Conservation (phyloP, 2,113 vertebrate species). For the Rana temporaria region DNA sequence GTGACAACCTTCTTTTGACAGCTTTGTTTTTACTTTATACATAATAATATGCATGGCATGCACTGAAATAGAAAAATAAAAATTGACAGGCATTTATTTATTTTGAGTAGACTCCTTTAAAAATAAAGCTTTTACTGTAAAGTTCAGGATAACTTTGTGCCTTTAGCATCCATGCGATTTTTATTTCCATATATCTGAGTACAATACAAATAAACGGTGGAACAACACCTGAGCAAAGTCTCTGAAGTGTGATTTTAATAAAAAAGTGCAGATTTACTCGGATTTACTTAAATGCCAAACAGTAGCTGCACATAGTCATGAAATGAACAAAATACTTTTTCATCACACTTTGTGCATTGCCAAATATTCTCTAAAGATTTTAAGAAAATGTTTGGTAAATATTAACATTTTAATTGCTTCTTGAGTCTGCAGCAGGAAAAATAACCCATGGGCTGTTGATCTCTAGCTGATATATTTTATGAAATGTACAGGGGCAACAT, state of each 20-base stretch:
- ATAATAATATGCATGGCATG: too few relatives aligned
- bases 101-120: neutral
- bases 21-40: too few relatives aligned
- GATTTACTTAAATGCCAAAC: conserved; percentile 44
- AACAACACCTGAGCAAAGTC: conserved; percentile 31
- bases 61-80: too few relatives aligned
- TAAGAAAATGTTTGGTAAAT: conserved; percentile 5
- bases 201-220: conserved; percentile 12
- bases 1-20: too few relatives aligned
- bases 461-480: neutral
- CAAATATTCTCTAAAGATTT: conserved; percentile 11
- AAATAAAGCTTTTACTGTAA: neutral
- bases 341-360: conserved; percentile 14
- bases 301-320: neutral
- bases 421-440: neutral
- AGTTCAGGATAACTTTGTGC: too few relatives aligned
- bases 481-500: too few relatives aligned
- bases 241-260: conserved; percentile 36
- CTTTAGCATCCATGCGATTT: neutral
- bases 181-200: conserved; percentile 15
- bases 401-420: conserved; percentile 2
- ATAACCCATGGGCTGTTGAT: neutral
- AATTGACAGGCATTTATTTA: neutral
- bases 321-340: conserved; percentile 42
- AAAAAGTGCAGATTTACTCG: conserved; percentile 34